Base-by-base conservation (phyloP, 2,113 vertebrate species). In the Ginglymostoma cirratum region DNA sequence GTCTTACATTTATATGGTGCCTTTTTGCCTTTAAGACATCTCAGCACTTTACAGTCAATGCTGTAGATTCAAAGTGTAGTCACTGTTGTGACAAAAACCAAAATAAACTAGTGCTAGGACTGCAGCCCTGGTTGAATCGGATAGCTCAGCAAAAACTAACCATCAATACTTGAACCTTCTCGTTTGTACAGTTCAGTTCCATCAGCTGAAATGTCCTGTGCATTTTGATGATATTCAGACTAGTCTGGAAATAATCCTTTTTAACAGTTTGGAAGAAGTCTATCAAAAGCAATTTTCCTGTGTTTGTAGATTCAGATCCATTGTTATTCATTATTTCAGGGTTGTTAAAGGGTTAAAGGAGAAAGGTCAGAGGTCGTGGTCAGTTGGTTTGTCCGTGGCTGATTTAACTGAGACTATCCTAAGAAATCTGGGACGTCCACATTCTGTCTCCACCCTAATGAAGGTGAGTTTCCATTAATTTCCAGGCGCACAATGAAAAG, bases 311-410 rank as follows among this genome's bases (percentile, higher is more conserved):
- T 94, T 95, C 48, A 21, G 2, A 0, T 0, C 17, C 96, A 96
- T 87, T 96, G 96, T 87, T 96, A 34, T 87, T 92, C 96, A 92
- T 96, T 52, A 7, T 95, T 96, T 2, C 96, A 99, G 99, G 97
- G 98, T 98, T 0, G 97, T 99, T 97, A 98, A 99, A 97, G 96
- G 99, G 48, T 97, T 99, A 78, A 98, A 98, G 96, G 98, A 97
- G 87, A 98, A 97, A 97, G 98, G 98, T 80, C 99, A 99, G 97
- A 98, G 98, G 95, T 99, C 99, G 0, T 99, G 98, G 99, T 99
- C 99, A 61, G 98, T 99, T 90, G 99, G 98, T 76, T 97, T 99
- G 85, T 99, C 99, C 2, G 96, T 99, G 27, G 99, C 99, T 72
- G 99, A 99, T 97, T 97, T 99, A 97, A 98, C 97, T 76, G 98